Base-by-base conservation (phyloP, 1,140 invertebrate genomes). In the Venturia canescens region DNA sequence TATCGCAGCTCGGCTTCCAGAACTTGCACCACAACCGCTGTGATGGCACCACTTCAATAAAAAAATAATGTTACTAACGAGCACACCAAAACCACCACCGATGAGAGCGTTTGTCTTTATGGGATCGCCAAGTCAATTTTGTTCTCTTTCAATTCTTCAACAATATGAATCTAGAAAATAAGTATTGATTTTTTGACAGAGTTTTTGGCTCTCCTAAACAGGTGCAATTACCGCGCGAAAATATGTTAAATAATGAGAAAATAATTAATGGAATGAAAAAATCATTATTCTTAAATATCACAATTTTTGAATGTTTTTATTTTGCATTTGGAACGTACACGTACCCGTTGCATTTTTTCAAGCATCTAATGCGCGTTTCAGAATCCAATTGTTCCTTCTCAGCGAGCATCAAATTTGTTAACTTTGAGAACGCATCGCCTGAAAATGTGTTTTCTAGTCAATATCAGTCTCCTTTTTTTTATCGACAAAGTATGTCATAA, bases 1-100 rank as follows among this genome's bases (percentile, higher is more conserved):
- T 87, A 82, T 57, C 85, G 88, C 57, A 91, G 89, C 34, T 86
- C 90, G 0, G 82, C 85, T 0, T 91, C 91, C 9, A 86, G 87
- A 18, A 87, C 85, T 0, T 82, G 75, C 18, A 84, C 81, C 2
- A 70, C 77, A 21, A 70, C 66, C 21, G 29, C 76, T 3, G 13
- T 31, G n/a, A 71, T 48, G 60, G 71, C 70, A 34, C 50, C 74
- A 0, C 67, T 81, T 78, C 66, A 82, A 1, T 63, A 79, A n/a
- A 81, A 81, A 26, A 72, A 9, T n/a, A n/a, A n/a, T 74, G 78
- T 83, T 1, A 83, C 83, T 15, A 44, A 50, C 27, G 85, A 90
- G n/a, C 79, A 74, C 13, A 82, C 9, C 4, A 88, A 86, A 66
- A 79, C 60, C 0, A 79, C 63, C n/a, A 79, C 77, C 1, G 82